Evolutionary conservation across 2,888 invertebrate species (phyloP).

Genomic region (Erebia epiphron): DNA sequence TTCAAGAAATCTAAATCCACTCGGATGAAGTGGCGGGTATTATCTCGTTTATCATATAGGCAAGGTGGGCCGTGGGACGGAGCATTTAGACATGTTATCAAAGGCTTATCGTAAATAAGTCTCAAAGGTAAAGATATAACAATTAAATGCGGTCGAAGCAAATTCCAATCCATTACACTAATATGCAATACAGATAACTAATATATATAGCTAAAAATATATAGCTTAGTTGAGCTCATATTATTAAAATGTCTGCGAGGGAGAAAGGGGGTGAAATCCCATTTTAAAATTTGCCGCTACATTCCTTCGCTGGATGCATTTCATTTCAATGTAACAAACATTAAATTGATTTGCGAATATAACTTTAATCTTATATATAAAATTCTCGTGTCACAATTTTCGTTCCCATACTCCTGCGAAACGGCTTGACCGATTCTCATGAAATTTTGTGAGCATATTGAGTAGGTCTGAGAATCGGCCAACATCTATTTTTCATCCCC

Average conservation of each 20-base stretch:
- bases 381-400: too few species aligned
- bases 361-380: too few species aligned
- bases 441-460: too few species aligned
- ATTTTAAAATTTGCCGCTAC: slow-evolving; percentile 21
- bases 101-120: not conserved
- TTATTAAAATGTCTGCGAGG: slow-evolving; percentile 52
- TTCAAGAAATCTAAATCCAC: too few species aligned
- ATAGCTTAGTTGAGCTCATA: slow-evolving; percentile 49
- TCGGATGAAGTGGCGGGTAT: too few species aligned
- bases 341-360: slow-evolving; percentile 3
- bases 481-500: too few species aligned
- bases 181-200: slow-evolving; percentile 15
- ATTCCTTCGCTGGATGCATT: slow-evolving; percentile 9
- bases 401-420: too few species aligned
- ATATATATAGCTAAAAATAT: not conserved
- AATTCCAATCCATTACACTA: slow-evolving; percentile 20
- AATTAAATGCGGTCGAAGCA: slow-evolving; percentile 1
- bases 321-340: slow-evolving; percentile 12
- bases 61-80: not conserved
- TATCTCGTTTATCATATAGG: too few species aligned
- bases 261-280: slow-evolving; percentile 12
- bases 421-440: too few species aligned
- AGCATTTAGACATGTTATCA: not conserved
- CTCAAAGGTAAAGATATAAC: not conserved
- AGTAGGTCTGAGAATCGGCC: too few species aligned